A percentile compares a stretch with the other conserved stretches of the same genome.
Evolutionary conservation across 2,797 vertebrate species (phyloP).

Genomic region (Sebastes jordani): DNA sequence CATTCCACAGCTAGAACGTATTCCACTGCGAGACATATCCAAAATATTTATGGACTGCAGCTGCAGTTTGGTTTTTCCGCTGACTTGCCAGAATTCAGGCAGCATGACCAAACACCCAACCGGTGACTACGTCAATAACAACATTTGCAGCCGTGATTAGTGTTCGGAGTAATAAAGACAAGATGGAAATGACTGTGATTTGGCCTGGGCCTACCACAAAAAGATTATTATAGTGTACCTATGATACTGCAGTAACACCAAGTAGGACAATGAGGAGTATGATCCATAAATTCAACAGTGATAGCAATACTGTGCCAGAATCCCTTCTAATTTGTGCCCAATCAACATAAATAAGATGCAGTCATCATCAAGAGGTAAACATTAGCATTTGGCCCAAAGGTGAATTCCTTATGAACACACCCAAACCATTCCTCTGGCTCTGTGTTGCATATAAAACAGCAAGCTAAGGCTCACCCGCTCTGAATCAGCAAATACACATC

Average conservation of each 20-base stretch:
- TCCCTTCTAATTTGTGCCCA: background rate
- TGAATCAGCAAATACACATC: slow-evolving; percentile 45
- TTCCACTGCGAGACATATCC: slow-evolving; percentile 35
- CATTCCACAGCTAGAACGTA: slow-evolving; percentile 53
- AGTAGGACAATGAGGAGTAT: background rate
- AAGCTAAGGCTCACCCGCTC: slow-evolving; percentile 21
- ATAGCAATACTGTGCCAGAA: background rate
- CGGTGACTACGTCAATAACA: slow-evolving; percentile 33
- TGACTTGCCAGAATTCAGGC: slow-evolving; percentile 40
- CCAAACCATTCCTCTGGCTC: slow-evolving; percentile 28
- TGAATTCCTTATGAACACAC: slow-evolving; percentile 31
- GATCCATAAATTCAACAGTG: background rate
- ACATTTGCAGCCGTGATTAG: background rate
- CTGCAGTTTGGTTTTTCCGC: slow-evolving; percentile 59
- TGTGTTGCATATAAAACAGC: slow-evolving; percentile 59
- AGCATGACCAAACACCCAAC: slow-evolving; percentile 38
- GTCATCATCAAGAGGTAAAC: background rate
- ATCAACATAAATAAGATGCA: background rate
- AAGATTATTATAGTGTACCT: background rate
- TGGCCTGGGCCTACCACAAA: background rate
- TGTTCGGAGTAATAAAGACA: background rate
- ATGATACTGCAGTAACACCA: background rate
- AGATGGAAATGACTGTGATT: background rate
- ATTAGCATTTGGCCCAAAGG: slow-evolving; percentile 11
- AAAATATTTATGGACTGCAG: slow-evolving; percentile 65